A percentile compares a stretch with the other conserved stretches of the same genome.
phyloP scores from a whole-genome alignment of 2,113 vertebrate genomes.

The Chionomys nivalis region DNA sequence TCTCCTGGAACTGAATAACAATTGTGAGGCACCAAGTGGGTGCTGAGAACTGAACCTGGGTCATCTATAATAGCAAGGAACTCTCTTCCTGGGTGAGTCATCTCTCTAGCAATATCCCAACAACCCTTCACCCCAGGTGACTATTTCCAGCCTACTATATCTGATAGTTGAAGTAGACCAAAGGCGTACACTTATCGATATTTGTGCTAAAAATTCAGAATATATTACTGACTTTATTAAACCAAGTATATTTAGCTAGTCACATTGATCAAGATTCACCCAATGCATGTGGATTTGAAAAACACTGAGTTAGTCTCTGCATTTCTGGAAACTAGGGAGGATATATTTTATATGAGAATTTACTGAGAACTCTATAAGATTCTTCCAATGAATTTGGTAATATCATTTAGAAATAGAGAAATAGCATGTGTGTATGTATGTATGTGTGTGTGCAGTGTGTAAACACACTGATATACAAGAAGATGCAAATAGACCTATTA shows the following conservation, averaged over 20 bases:
- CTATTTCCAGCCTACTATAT: background rate
- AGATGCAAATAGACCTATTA: background rate
- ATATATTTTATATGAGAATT: background rate
- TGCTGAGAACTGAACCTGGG: background rate
- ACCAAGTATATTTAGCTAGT: background rate
- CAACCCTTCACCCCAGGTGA: background rate
- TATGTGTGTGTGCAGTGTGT: background rate
- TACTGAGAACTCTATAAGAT: constrained; percentile 5
- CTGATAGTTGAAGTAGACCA: background rate
- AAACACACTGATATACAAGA: background rate
- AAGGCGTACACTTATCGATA: background rate
- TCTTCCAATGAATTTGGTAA: constrained; percentile 3
- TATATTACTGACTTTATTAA: background rate
- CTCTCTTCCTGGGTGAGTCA: background rate
- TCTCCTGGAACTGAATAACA: background rate
- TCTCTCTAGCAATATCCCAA: background rate
- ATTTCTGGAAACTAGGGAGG: background rate
- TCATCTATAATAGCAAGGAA: background rate
- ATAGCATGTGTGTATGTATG: background rate
- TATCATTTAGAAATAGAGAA: background rate
- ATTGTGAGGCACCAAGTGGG: background rate
- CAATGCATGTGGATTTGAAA: background rate
- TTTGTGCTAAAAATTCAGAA: background rate
- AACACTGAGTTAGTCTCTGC: background rate
- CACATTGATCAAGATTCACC: background rate